Evolutionary conservation across 1,140 invertebrate genomes (phyloP), one percentile per base, ranked within the genome.

Genomic region (Caenorhabditis inopinata): DNA sequence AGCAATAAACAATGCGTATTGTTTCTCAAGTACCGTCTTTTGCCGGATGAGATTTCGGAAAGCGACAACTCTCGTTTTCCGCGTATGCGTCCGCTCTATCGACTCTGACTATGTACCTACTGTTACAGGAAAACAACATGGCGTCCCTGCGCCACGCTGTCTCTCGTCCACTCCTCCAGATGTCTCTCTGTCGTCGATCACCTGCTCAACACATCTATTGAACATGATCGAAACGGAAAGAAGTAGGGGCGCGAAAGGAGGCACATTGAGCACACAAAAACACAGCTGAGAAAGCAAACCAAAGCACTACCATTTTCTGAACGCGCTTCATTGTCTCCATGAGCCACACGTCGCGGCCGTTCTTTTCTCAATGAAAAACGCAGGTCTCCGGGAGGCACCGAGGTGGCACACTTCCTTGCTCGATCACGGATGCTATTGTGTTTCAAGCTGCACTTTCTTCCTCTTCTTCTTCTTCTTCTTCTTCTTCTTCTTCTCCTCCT

Each of bases 391-490:
- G 47, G 47, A 5, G 27, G 12, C 47, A 48, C 47, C n/a, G 23
- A 5, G 21, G 32, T 14, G 14, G 32, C 6, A 68, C 58, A 38
- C 32, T 68, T 68, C 32, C 58, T 68, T 32, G 51, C 51, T 58
- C 51, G 51, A 58, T 68, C 58, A 68, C 58, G 58, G 58, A 68
- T 68, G 58, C 58, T 68, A 68, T 68, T 68, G 58, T 68, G 58
- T 68, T 68, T 68, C 58, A 68, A 68, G 58, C 58, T 68, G 58
- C 58, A 68, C 58, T 68, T 68, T 68, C 35, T 53, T 25, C 23
- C n/a, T 68, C 6, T n/a, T n/a, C n/a, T n/a, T n/a, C n/a, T n/a
- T n/a, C n/a, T n/a, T n/a, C n/a, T n/a, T n/a, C n/a, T n/a, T n/a
- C n/a, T n/a, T n/a, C n/a, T n/a, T n/a, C n/a, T n/a, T n/a, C n/a